Evolutionary conservation across 1,140 invertebrate species (phyloP).

Genomic region (Belonocnema kinseyi): DNA sequence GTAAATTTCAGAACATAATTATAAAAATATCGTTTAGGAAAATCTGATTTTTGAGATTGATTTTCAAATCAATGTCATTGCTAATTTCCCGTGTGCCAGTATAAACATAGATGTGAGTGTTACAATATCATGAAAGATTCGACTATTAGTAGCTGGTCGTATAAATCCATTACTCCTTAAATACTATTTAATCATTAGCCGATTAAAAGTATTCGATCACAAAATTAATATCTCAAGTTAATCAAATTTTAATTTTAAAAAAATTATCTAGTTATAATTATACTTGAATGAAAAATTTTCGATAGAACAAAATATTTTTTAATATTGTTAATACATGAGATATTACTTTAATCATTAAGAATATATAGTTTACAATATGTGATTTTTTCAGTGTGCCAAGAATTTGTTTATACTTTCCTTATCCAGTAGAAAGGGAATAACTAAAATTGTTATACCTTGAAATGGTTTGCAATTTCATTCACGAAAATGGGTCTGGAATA

Average conservation of each 20-base stretch:
- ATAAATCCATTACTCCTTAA: background rate
- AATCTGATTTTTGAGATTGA: background rate
- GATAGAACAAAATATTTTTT: too few species aligned
- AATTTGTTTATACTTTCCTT: constrained; percentile 33
- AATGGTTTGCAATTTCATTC: too few species aligned
- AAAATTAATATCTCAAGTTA: too few species aligned
- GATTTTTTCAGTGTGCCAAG: constrained; percentile 36
- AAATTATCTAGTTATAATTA: too few species aligned
- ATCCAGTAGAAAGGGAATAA: constrained; percentile 8
- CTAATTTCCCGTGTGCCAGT: constrained; percentile 17
- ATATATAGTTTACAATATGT: constrained; percentile 2
- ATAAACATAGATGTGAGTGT: constrained; percentile 33
- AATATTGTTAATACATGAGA: too few species aligned
- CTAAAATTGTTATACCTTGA: background rate
- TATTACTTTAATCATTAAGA: too few species aligned
- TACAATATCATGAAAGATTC: constrained; percentile 6
- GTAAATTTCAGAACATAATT: too few species aligned
- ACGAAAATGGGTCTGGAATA: too few species aligned
- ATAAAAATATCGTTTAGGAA: too few species aligned
- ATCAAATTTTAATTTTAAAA: too few species aligned
- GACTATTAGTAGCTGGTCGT: background rate
- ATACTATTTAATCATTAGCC: background rate
- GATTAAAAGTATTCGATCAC: too few species aligned
- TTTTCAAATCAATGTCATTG: background rate
- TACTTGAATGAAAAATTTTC: too few species aligned